These are phyloP conservation scores for Agrilus cyanescens DNA, from an alignment of 2,888 invertebrate species.

Conservation along the genomic window DNA sequence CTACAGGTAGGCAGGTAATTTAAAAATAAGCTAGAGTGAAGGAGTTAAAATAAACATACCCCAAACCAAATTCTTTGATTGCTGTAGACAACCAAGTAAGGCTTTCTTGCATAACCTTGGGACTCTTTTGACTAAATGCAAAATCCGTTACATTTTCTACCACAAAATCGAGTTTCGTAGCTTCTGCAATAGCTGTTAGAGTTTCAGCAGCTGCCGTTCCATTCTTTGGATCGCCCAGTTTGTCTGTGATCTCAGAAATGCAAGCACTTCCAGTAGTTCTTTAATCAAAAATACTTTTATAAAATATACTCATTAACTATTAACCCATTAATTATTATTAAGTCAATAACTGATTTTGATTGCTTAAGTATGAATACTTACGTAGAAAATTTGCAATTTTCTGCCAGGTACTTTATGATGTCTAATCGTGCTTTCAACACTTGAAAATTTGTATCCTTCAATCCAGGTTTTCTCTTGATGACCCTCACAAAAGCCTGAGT, in stretches of 20 bases:
- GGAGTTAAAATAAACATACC: slow-evolving; percentile 40
- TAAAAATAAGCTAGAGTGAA: slow-evolving; percentile 14
- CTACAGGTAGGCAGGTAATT: slow-evolving; percentile 21
- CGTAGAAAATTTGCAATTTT: slow-evolving; percentile 60
- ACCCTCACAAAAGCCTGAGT: slow-evolving; percentile 66
- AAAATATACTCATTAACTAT: slow-evolving; percentile 5
- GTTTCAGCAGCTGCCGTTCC: slow-evolving; percentile 55
- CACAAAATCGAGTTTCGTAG: slow-evolving; percentile 62
- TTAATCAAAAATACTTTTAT: slow-evolving; percentile 17
- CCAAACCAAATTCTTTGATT: slow-evolving; percentile 77
- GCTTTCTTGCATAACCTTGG: slow-evolving; percentile 80
- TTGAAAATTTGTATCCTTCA: slow-evolving; percentile 85
- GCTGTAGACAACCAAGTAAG: slow-evolving; percentile 69
- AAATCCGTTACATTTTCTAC: slow-evolving; percentile 58
- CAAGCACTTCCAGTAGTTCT: slow-evolving; percentile 64
- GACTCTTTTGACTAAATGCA: slow-evolving; percentile 78
- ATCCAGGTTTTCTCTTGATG: slow-evolving; percentile 72
- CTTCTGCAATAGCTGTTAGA: slow-evolving; percentile 65
- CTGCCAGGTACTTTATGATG: slow-evolving; percentile 63
- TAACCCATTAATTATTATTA: slow-evolving; percentile 1
- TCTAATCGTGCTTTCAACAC: slow-evolving; percentile 76
- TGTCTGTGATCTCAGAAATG: slow-evolving; percentile 69
- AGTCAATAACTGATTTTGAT: slow-evolving; percentile 1
- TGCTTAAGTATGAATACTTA: slow-evolving; percentile 28
- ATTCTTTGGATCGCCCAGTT: slow-evolving; percentile 76